Evolutionary conservation across 2,113 vertebrate species (phyloP).

Genomic region (Brachyhypopomus gauderio): DNA sequence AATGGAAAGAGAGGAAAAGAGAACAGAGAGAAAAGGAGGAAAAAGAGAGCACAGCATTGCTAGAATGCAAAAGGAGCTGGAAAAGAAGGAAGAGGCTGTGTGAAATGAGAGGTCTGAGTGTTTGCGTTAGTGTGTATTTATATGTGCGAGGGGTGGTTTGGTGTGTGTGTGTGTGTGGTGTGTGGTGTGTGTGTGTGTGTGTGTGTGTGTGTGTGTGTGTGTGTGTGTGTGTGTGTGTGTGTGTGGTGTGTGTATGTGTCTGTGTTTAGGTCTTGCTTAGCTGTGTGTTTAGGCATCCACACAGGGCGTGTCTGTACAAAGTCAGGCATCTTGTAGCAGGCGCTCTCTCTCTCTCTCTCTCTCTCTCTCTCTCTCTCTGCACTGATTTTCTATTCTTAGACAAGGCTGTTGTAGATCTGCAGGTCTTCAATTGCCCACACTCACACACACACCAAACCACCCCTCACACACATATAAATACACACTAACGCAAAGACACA

Average conservation of each 20-base stretch:
- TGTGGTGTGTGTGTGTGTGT: constrained; percentile 49
- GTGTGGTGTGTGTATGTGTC: too few relatives aligned
- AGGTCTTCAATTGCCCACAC: constrained; percentile 38
- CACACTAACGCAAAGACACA: constrained; percentile 41
- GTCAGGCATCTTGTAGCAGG: neutral
- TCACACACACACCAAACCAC: constrained; percentile 27
- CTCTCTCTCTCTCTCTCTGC: neutral
- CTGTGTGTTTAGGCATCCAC: too few relatives aligned
- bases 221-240: too few relatives aligned
- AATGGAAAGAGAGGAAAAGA: too few relatives aligned
- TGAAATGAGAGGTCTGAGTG: neutral
- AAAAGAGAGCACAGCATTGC: too few relatives aligned
- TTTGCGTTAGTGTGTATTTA: constrained; percentile 11
- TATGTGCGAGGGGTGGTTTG: constrained; percentile 22
- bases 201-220: constrained; percentile 41
- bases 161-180: constrained; percentile 55
- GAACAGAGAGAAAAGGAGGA: too few relatives aligned
- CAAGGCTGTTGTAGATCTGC: constrained; percentile 23
- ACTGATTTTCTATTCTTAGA: constrained; percentile 60
- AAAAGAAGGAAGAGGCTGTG: too few relatives aligned
- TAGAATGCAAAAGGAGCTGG: too few relatives aligned
- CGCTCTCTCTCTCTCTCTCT: neutral
- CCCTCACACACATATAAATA: constrained; percentile 47
- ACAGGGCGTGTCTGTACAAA: too few relatives aligned
- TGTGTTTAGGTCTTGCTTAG: too few relatives aligned